These are phyloP conservation scores for Oreamnos americanus DNA, from an alignment of 2,113 vertebrate genomes.

Conservation along the genomic window DNA sequence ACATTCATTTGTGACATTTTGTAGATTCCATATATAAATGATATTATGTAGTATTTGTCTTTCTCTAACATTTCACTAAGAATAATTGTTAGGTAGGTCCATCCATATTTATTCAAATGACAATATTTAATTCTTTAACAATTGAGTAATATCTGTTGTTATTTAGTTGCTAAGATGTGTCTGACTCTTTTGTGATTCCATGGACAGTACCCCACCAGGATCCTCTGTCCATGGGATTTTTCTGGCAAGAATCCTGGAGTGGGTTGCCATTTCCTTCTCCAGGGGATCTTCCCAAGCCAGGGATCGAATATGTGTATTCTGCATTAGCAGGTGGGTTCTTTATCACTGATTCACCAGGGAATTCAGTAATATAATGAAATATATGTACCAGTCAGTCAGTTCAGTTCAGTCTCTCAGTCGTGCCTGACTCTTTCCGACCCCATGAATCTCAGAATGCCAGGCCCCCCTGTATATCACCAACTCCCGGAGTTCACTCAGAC, in stretches of 20 bases:
- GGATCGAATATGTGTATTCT: neutral
- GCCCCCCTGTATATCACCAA: too few relatives aligned
- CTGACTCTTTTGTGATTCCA: neutral
- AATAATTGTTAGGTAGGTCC: neutral
- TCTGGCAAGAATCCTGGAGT: neutral
- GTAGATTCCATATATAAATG: neutral
- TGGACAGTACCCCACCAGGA: neutral
- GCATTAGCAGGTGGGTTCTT: neutral
- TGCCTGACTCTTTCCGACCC: too few relatives aligned
- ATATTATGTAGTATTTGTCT: neutral
- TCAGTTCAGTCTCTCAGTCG: rapidly evolving
- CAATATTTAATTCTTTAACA: neutral
- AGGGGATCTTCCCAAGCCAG: neutral
- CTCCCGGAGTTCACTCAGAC: too few relatives aligned
- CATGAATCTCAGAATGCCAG: too few relatives aligned
- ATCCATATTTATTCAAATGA: neutral
- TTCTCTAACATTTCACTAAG: neutral
- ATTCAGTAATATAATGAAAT: neutral
- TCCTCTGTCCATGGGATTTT: neutral
- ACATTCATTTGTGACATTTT: neutral
- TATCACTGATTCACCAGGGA: neutral
- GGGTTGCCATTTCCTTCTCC: neutral
- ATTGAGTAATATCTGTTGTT: neutral
- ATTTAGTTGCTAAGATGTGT: neutral
- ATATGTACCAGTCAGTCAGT: too few relatives aligned